These are phyloP conservation scores for Drosophila rubida DNA, from an alignment of 2,888 invertebrate species.

Conservation along the genomic window DNA sequence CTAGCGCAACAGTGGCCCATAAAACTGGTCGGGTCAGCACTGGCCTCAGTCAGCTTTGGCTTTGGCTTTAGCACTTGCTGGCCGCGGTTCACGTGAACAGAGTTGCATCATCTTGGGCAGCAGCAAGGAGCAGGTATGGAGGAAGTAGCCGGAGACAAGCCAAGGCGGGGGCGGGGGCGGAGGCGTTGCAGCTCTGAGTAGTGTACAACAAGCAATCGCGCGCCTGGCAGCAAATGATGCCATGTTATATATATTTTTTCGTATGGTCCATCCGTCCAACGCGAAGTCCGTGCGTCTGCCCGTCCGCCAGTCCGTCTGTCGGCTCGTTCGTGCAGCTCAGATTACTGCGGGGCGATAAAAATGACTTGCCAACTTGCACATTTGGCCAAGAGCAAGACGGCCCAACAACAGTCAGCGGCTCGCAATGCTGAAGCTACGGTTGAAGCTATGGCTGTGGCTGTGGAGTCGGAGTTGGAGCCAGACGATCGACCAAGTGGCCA, in stretches of 20 bases:
- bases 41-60: slow-evolving; percentile 51
- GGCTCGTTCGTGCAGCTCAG: slow-evolving; percentile 78
- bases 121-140: slow-evolving; percentile 27
- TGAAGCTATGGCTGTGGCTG: slow-evolving; percentile 6
- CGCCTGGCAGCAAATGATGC: slow-evolving; percentile 77
- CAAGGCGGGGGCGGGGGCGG: slow-evolving; percentile 3
- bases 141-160: slow-evolving; percentile 1
- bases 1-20: slow-evolving; percentile 18
- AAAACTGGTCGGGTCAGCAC: slow-evolving; percentile 68
- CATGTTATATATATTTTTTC: slow-evolving; percentile 71
- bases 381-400: slow-evolving; percentile 63
- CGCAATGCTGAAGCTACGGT: slow-evolving; percentile 18
- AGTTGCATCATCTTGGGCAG: slow-evolving; percentile 69
- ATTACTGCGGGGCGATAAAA: slow-evolving; percentile 77
- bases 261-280: slow-evolving; percentile 42
- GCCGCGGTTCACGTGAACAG: slow-evolving; percentile 15
- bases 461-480: slow-evolving; percentile 19
- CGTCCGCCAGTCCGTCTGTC: slow-evolving; percentile 45
- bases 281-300: slow-evolving; percentile 42
- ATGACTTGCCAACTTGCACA: slow-evolving; percentile 80
- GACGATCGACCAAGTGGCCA: slow-evolving; percentile 32
- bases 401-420: slow-evolving; percentile 10
- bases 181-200: slow-evolving; percentile 41
- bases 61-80: slow-evolving; percentile 15
- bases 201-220: slow-evolving; percentile 78